Percentiles rank a stretch among this genome's conserved stretches.
phyloP scores from a whole-genome alignment of 2,797 vertebrate genomes.

The Alauda arvensis region DNA sequence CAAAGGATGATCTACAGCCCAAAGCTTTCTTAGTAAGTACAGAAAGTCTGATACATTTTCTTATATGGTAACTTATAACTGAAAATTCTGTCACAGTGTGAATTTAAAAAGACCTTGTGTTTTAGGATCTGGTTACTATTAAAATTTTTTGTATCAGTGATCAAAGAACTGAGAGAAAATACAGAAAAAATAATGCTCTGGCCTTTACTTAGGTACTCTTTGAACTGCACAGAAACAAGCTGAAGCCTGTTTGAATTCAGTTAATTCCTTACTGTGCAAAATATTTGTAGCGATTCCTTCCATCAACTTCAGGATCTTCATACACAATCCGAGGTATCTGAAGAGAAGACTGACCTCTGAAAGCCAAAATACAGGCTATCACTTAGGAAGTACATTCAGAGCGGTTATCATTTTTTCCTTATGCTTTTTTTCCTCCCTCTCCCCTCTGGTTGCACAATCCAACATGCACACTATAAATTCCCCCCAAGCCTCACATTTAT shows the following conservation, averaged over 20 bases:
- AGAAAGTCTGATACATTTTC: neutral
- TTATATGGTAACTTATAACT: neutral
- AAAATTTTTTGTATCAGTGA: neutral
- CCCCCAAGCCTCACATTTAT: neutral
- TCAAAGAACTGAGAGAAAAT: neutral
- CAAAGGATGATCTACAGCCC: neutral
- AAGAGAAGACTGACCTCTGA: conserved; percentile 70
- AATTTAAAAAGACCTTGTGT: neutral
- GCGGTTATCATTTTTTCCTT: neutral
- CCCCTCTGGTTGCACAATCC: neutral
- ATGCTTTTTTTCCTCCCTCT: neutral
- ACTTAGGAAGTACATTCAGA: neutral
- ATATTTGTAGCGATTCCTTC: conserved; percentile 87
- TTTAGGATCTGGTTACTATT: neutral
- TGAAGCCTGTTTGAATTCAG: neutral
- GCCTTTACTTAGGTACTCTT: neutral
- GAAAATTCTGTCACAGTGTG: neutral
- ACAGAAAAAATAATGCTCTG: neutral
- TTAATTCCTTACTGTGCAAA: conserved; percentile 79
- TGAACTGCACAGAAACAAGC: neutral
- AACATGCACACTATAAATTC: neutral
- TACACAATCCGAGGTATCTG: conserved; percentile 42
- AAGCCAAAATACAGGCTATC: conserved; percentile 23
- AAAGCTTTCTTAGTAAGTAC: neutral
- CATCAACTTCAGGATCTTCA: conserved; percentile 73